phyloP scores from a whole-genome alignment of 1,140 invertebrate genomes.

The Drosophila kanapiae region DNA sequence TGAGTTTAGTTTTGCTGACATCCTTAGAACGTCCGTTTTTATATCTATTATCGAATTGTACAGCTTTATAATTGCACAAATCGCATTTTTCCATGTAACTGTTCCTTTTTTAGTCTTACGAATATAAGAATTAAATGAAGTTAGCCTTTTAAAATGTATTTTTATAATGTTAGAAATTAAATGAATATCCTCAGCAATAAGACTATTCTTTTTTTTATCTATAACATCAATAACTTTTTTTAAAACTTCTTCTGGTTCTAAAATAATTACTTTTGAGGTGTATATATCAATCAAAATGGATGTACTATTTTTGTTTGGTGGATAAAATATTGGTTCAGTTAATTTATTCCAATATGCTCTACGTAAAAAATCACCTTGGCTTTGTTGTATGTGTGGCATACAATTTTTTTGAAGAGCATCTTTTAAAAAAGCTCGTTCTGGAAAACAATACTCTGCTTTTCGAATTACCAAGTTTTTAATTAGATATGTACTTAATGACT shows the following conservation, averaged over 20 bases:
- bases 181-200: constrained; percentile 86
- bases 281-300: constrained; percentile 49
- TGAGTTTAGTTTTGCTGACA: constrained; percentile 86
- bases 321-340: constrained; percentile 15
- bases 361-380: constrained; percentile 68
- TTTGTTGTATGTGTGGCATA: constrained; percentile 58
- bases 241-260: constrained; percentile 39
- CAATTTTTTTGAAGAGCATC: constrained; percentile 53
- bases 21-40: constrained; percentile 84
- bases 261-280: constrained; percentile 17
- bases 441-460: constrained; percentile 76
- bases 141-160: constrained; percentile 7
- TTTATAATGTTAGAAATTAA: constrained; percentile 86
- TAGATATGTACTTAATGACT: constrained; percentile 8
- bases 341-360: constrained; percentile 66
- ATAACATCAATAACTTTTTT: constrained; percentile 52
- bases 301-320: constrained; percentile 27
- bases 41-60: constrained; percentile 86
- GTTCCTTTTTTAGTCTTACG: neutral
- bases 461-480: constrained; percentile 15
- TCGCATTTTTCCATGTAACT: constrained; percentile 36
- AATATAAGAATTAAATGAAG: neutral
- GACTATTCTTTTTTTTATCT: constrained; percentile 42
- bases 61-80: constrained; percentile 85
- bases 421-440: constrained; percentile 27